Evolutionary conservation across 37 sponge, comb jelly and placozoan species (phyloP).

Genomic region (Halichondria panicea): DNA sequence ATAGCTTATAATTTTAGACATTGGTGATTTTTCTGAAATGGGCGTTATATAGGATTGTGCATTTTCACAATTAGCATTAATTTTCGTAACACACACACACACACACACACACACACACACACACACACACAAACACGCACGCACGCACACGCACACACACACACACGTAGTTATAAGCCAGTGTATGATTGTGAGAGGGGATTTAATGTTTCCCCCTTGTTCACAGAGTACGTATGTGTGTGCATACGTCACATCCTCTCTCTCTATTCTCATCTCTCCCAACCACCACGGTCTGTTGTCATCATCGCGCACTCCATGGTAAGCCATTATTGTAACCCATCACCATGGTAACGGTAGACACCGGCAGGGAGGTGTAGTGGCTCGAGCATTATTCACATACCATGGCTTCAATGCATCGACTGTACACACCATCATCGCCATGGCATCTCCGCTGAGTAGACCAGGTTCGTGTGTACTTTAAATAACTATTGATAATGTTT

Average conservation of each 20-base stretch:
- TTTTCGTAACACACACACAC: too few species aligned
- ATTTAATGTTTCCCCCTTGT: background rate
- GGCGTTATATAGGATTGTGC: too few species aligned
- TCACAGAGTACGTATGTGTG: conserved; percentile 42
- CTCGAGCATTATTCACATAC: conserved; percentile 54
- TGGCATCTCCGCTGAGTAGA: conserved; percentile 59
- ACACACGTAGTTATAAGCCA: too few species aligned
- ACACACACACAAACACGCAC: too few species aligned
- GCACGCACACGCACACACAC: too few species aligned
- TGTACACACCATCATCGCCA: conserved; percentile 56
- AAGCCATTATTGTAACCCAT: background rate
- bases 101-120: too few species aligned
- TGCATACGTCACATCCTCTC: conserved; percentile 69
- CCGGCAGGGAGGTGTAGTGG: conserved; percentile 65
- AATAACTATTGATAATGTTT: background rate
- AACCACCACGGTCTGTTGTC: conserved; percentile 44
- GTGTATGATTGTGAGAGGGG: too few species aligned
- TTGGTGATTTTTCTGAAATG: too few species aligned
- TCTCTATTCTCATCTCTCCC: conserved; percentile 18
- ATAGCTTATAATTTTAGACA: background rate
- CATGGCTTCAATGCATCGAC: conserved; percentile 36
- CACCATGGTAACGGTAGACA: too few species aligned
- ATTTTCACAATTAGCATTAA: too few species aligned
- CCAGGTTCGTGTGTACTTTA: conserved; percentile 14
- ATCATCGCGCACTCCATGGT: conserved; percentile 79